Conservation (phyloP, 2,113 vertebrate species). For the Cichladusa arquata region DNA sequence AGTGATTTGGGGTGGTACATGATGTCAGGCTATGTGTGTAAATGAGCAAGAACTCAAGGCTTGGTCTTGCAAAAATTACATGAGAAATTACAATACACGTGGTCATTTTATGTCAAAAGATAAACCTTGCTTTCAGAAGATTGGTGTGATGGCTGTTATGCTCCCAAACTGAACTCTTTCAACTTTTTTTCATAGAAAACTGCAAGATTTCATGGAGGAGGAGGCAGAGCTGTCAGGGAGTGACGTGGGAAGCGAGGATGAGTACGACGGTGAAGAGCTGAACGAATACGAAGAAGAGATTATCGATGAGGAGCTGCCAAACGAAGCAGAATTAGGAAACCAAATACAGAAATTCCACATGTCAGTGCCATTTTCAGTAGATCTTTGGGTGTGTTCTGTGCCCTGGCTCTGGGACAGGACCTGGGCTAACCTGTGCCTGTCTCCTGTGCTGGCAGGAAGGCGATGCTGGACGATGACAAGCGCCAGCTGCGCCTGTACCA, state of each 20-base stretch:
- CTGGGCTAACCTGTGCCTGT: background rate
- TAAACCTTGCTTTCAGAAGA: background rate
- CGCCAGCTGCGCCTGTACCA: conserved; percentile 88
- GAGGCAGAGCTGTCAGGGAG: conserved; percentile 96
- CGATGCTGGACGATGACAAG: conserved; percentile 92
- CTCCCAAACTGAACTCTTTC: background rate
- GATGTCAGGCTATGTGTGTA: background rate
- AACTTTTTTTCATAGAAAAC: conserved; percentile 65
- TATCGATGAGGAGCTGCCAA: conserved; percentile 89
- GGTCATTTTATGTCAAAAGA: background rate
- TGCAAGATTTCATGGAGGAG: conserved; percentile 89
- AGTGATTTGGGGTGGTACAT: background rate
- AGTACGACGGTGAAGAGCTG: conserved; percentile 80
- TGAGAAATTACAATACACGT: accelerated
- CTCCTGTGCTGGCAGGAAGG: conserved; percentile 79
- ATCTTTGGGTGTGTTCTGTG: background rate
- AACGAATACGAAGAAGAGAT: conserved; percentile 93
- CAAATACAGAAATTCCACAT: conserved; percentile 97
- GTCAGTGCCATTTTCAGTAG: conserved; percentile 71
- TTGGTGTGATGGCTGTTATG: background rate
- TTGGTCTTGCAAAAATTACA: background rate
- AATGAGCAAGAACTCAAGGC: background rate
- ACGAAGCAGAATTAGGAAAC: conserved; percentile 85
- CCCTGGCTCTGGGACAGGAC: accelerated
- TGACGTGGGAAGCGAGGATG: conserved; percentile 88